phyloP scores from a whole-genome alignment of 2,797 vertebrate species.

The Geotrypetes seraphini region DNA sequence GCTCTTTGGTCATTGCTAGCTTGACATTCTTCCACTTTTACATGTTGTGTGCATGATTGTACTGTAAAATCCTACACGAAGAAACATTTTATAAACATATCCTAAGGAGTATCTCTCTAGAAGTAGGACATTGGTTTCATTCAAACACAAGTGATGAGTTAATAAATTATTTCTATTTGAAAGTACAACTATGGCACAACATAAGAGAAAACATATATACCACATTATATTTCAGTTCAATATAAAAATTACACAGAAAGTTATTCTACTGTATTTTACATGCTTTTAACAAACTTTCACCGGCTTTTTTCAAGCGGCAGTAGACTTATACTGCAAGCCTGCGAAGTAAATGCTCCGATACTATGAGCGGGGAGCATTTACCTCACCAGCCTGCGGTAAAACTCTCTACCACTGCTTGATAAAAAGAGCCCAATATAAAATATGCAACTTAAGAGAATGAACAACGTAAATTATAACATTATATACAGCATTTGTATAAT shows the following conservation, averaged over 20 bases:
- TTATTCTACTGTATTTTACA: constrained; percentile 1
- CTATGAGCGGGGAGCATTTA: no score
- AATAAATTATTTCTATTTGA: constrained; percentile 42
- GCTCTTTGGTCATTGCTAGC: no score
- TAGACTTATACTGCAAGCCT: no score
- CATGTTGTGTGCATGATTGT: no score
- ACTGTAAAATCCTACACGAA: no score
- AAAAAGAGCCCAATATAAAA: no score
- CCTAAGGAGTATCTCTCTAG: background rate
- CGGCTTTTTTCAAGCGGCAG: no score
- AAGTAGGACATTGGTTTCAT: constrained; percentile 25
- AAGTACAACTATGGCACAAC: constrained; percentile 26
- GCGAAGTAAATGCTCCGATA: no score
- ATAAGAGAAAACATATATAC: constrained; percentile 11
- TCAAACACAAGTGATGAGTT: constrained; percentile 29
- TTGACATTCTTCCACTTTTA: no score
- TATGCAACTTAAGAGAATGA: constrained; percentile 41
- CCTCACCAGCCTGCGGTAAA: no score
- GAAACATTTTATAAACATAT: no score
- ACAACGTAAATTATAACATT: constrained; percentile 39
- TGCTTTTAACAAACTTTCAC: constrained; percentile 24
- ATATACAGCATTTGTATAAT: constrained; percentile 50
- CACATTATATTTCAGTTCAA: constrained; percentile 21
- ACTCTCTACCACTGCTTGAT: no score
- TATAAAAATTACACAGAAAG: constrained; percentile 16